Conservation (phyloP, 23 tunicate species). For the Ascidia mentula region DNA sequence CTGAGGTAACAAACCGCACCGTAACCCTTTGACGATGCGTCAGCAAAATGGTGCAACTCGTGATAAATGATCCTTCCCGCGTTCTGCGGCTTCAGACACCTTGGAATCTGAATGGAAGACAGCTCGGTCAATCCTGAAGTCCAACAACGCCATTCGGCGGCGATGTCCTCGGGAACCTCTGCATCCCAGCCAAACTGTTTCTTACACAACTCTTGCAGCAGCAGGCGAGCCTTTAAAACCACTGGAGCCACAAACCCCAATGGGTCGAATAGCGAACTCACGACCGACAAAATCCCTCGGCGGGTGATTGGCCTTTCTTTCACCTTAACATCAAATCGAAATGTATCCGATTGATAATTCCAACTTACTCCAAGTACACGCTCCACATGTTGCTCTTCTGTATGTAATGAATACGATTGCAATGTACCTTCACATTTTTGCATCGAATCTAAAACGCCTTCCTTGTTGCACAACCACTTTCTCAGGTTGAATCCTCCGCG, state of each 20-base stretch:
- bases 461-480: too few species aligned
- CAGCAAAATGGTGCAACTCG: neutral
- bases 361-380: neutral
- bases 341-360: neutral
- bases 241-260: constrained; percentile 11
- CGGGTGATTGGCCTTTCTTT: neutral
- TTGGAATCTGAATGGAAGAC: neutral
- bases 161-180: constrained; percentile 10
- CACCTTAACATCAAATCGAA: neutral
- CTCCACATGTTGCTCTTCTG: neutral
- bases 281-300: neutral
- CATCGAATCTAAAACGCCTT: too few species aligned
- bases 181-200: constrained; percentile 5
- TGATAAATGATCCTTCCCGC: neutral
- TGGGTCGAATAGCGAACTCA: neutral
- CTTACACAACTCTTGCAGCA: constrained; percentile 10
- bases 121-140: neutral
- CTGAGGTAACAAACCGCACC: neutral
- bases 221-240: neutral
- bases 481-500: constrained; percentile 5
- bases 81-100: neutral
- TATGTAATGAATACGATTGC: too few species aligned
- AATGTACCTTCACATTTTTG: too few species aligned
- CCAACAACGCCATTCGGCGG: neutral
- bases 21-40: neutral